Evolutionary conservation across 2,797 vertebrate genomes (phyloP), one percentile per base, ranked within the genome.

Genomic region (Anguilla megastoma): DNA sequence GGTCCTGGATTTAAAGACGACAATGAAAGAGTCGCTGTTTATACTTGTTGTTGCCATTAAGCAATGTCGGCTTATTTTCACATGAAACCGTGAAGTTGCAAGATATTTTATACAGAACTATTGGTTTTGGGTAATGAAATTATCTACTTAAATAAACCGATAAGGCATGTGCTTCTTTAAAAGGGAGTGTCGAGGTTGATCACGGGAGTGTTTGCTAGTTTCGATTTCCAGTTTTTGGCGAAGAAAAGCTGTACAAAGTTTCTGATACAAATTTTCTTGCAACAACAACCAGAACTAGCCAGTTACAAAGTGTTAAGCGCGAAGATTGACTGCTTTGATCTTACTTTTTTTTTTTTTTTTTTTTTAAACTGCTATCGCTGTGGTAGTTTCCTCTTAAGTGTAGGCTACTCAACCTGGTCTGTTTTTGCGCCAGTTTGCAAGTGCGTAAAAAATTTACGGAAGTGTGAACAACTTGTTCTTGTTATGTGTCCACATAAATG

Each of bases 171-270:
- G 76, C 45, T 80, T 80, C 8, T 80, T 36, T 16, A 21, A 48
- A 80, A 80, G 41, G 76, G 76, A 48, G 76, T 80, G 76, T 80
- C 76, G 36, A 80, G 5, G 36, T 45, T 21, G 76, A 80, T 48
- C 76, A 80, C 76, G 76, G 9, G 41, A 80, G 74, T 79, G 74
- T 45, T 12, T 79, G 45, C 60, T 16, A 82, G 79, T 50, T 82
- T 82, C 79, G 45, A 45, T 82, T 82, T 82, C 45, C 24, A 48
- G 41, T 71, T 33, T 30, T 3, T 10, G 8, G 1, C 12, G 27
- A 71, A 12, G 1, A n/a, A 24, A 10, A 14, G 18, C 24, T 7
- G 21, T 24, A 27, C 3, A 30, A 21, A 79, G 33, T 36, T 79
- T 79, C 79, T 24, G 45, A 41, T 0, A 36, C 30, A 7, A 16